Base-by-base conservation (phyloP, 2,888 invertebrate genomes). In the Kryphioiulus occultus region DNA sequence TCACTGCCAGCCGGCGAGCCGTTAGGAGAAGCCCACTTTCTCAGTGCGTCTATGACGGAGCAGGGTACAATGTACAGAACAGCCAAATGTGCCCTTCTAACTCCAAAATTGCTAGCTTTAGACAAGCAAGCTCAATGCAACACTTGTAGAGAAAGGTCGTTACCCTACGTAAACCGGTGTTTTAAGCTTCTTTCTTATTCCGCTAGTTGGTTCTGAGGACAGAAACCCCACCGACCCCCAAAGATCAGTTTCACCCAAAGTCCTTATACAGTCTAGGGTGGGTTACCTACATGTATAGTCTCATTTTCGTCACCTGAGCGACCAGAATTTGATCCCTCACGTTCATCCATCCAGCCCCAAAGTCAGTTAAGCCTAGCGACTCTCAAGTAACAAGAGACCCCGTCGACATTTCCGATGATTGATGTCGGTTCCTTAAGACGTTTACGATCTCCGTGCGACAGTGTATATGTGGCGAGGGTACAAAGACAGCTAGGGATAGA, bases 341-440 rank as follows among this genome's bases (percentile, higher is more conserved):
- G 53, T 53, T 53, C 15, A n/a, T 53, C 53, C 53, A 53, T 12
- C 53, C 15, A 53, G 44, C n/a, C 47, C 47, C 53, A 53, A 53
- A 53, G 53, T 53, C 53, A 53, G 53, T 53, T 53, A 53, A 53
- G 53, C 53, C 53, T 53, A n/a, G 53, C 53, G 53, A 53, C 53
- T 53, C 53, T 4, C 3, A n/a, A 53, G 53, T 53, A 53, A 53
- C 53, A n/a, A 53, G 53, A 53, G 53, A 53, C 53, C 53, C 53
- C 53, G 53, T 53, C n/a, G 53, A 53, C 53, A 53, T 53, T 53
- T n/a, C 53, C 19, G 53, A 53, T 53, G 53, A 53, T 53, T 53
- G 53, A 53, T 53, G 53, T 53, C 53, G 53, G 53, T 53, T 53
- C 53, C 53, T 53, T 53, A 53, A 53, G 53, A 53, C 53, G 53